Conservation (phyloP, 2,888 invertebrate species). For the Chymomyza amoena region DNA sequence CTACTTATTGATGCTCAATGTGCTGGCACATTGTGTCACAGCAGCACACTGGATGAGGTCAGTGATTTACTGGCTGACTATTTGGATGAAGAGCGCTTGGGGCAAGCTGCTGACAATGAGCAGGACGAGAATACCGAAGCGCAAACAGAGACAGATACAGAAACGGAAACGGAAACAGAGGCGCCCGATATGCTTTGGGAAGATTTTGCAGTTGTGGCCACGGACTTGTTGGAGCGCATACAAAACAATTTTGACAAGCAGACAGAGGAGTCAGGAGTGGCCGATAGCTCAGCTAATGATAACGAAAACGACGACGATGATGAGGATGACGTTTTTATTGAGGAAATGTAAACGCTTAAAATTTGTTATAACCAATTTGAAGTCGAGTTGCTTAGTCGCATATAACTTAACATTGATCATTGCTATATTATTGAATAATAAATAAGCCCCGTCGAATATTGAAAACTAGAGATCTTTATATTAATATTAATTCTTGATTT, state of each 20-base stretch:
- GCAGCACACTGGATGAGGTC: slow-evolving; percentile 80
- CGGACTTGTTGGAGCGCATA: slow-evolving; percentile 83
- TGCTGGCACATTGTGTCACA: slow-evolving; percentile 49
- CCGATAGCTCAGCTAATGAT: slow-evolving; percentile 5
- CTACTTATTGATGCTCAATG: slow-evolving; percentile 81
- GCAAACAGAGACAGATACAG: background rate
- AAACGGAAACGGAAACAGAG: slow-evolving; percentile 26
- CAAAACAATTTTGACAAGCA: slow-evolving; percentile 72
- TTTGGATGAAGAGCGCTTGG: slow-evolving; percentile 82
- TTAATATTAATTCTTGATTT: background rate
- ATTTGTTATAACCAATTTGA: background rate
- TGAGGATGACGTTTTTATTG: slow-evolving; percentile 70
- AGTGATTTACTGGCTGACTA: slow-evolving; percentile 81
- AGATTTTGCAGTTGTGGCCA: slow-evolving; percentile 86
- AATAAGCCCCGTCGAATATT: background rate
- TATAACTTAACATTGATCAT: background rate
- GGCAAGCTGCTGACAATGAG: slow-evolving; percentile 28
- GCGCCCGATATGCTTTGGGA: slow-evolving; percentile 81
- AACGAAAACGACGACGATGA: slow-evolving; percentile 46
- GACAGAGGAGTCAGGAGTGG: slow-evolving; percentile 24
- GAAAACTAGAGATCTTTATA: background rate
- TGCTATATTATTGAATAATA: background rate
- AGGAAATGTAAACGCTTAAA: slow-evolving; percentile 55
- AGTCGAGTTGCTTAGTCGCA: background rate
- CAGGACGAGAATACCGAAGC: slow-evolving; percentile 8